Evolutionary conservation across 2,113 vertebrate species (phyloP), one percentile per base, ranked within the genome.

Genomic region (Clarias magur): DNA sequence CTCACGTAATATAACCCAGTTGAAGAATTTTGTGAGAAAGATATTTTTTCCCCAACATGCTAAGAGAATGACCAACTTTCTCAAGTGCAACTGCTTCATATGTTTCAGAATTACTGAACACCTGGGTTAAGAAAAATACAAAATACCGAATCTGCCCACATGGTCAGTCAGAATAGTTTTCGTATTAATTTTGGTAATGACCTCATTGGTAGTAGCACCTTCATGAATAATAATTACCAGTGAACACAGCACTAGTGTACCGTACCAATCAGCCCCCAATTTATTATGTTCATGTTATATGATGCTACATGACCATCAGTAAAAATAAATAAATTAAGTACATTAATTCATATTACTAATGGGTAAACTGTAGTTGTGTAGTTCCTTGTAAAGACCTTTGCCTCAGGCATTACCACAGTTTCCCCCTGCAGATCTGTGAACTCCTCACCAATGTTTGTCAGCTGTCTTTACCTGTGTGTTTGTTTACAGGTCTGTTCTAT

Each of bases 401-500:
- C 56, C 70, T 21, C 56, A 76, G 70, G 70, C 56, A 80, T 70
- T 57, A 42, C 27, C 30, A 72, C 57, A 48, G n/a, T 8, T 27
- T 54, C 12, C 30, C 60, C 63, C 54, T 3, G 17, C 48, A 56
- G 53, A 78, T n/a, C 85, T 63, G 76, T 38, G 23, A 84, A 85
- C 3, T 83, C 21, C 91, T 42, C 38, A n/a, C 68, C 89, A n/a
- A 11, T 85, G 30, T 85, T 27, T 85, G 85, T 88, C 76, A 30
- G 82, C 54, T 88, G 87, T 93, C 65, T 92, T 88, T 85, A 88
- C 93, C 91, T 91, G 6, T 91, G 68, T 92, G 63, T 89, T 86
- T 92, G 91, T 94, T 86, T 92, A 88, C 91, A 92, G 91, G 89
- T 92, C 89, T 87, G 88, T 92, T 91, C 91, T 91, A 87, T 78